phyloP scores from a whole-genome alignment of 2,113 vertebrate genomes.

The Vulpes lagopus region DNA sequence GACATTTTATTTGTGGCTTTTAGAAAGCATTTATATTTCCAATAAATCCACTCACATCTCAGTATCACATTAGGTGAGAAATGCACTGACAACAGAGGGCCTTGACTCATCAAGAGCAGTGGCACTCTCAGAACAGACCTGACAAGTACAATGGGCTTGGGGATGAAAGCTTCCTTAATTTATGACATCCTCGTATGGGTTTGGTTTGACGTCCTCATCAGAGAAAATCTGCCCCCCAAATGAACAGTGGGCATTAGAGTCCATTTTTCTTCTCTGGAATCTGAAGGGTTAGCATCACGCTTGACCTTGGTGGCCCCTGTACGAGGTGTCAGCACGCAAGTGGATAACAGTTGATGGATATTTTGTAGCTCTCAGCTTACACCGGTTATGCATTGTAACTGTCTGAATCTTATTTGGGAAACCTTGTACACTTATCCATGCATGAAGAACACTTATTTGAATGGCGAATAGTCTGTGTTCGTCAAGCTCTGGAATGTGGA shows the following conservation, averaged over 20 bases:
- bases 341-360: neutral
- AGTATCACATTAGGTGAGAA: conserved; percentile 61
- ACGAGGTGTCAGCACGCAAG: neutral
- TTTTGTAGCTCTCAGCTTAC: neutral
- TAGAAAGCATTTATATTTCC: conserved; percentile 60
- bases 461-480: neutral
- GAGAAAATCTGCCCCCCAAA: conserved; percentile 5
- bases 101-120: conserved; percentile 34
- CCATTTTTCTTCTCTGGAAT: neutral
- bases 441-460: neutral
- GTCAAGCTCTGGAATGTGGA: neutral
- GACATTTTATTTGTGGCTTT: conserved; percentile 23
- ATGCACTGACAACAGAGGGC: conserved; percentile 40
- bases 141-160: neutral
- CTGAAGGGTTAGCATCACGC: neutral
- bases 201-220: conserved; percentile 47
- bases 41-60: conserved; percentile 56
- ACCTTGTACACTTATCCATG: neutral
- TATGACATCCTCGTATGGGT: neutral
- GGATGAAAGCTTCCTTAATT: conserved; percentile 54
- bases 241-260: neutral
- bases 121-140: neutral
- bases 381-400: fast-evolving
- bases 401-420: neutral
- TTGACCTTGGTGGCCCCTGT: neutral